These are phyloP conservation scores for Heliconius hewitsoni DNA, from an alignment of 1,140 invertebrate genomes.

Conservation along the genomic window DNA sequence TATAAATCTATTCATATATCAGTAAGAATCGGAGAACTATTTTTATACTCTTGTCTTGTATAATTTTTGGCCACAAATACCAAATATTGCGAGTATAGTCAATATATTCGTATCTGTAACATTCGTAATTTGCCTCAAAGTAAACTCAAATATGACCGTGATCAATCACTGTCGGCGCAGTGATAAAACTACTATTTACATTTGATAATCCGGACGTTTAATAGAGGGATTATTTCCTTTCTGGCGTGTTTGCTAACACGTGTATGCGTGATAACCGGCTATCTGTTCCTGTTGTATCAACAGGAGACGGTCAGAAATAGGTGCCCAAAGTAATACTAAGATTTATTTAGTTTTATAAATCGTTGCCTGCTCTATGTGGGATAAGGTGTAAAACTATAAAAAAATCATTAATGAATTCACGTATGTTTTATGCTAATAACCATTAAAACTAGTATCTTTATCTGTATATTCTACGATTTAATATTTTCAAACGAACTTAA, in stretches of 20 bases:
- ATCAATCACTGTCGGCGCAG: conserved; percentile 43
- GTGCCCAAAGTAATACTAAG: background rate
- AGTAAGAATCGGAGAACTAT: background rate
- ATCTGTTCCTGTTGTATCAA: background rate
- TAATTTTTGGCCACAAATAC: background rate
- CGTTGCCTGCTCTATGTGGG: no score
- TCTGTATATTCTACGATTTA: background rate
- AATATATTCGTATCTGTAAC: background rate
- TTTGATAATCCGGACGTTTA: conserved; percentile 55
- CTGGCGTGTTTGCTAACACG: conserved; percentile 56
- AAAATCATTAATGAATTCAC: background rate
- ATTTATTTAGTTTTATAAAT: background rate
- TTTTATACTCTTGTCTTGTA: background rate
- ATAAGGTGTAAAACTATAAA: background rate
- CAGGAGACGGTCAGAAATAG: background rate
- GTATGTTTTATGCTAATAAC: background rate
- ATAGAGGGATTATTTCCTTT: conserved; percentile 65
- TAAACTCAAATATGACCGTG: conserved; percentile 1
- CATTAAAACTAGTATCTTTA: background rate
- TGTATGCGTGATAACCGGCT: conserved; percentile 42
- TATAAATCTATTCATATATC: no score
- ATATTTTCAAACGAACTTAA: background rate
- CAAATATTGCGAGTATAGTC: background rate
- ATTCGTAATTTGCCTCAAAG: background rate
- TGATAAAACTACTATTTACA: conserved; percentile 47